These are phyloP conservation scores for Nansenia antarctica DNA, from an alignment of 2,113 vertebrate genomes.

Conservation along the genomic window DNA sequence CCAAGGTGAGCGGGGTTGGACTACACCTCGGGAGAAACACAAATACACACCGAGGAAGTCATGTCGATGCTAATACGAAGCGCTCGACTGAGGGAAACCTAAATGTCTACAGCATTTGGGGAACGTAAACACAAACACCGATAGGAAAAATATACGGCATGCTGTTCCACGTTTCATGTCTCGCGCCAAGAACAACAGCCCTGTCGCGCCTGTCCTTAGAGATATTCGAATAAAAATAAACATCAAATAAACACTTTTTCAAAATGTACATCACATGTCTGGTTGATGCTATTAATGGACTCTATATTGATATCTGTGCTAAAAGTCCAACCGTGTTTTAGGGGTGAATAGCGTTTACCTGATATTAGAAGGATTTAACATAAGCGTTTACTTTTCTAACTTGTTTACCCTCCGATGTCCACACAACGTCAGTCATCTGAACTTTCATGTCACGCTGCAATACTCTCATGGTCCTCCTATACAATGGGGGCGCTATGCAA, in stretches of 20 bases:
- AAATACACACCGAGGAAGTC: conserved; percentile 57
- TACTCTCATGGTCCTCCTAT: too few relatives aligned
- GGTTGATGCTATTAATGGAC: too few relatives aligned
- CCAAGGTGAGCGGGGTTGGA: not conserved
- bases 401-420: too few relatives aligned
- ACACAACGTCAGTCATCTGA: too few relatives aligned
- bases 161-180: conserved; percentile 54
- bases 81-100: conserved; percentile 63
- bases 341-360: too few relatives aligned
- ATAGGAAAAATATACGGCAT: conserved; percentile 58
- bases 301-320: too few relatives aligned
- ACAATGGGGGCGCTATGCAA: too few relatives aligned
- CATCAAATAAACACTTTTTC: conserved; percentile 66
- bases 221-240: conserved; percentile 63
- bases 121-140: conserved; percentile 31
- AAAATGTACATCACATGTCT: conserved; percentile 67
- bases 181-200: conserved; percentile 66
- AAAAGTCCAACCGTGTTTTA: too few relatives aligned
- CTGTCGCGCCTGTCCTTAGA: conserved; percentile 52
- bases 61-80: conserved; percentile 62
- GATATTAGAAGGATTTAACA: too few relatives aligned
- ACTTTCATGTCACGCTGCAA: too few relatives aligned
- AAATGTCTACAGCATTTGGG: conserved; percentile 40
- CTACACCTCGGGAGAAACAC: not conserved
- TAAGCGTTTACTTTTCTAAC: too few relatives aligned